phyloP scores from a whole-genome alignment of 2,888 invertebrate species.

The Andrena hattorfiana region DNA sequence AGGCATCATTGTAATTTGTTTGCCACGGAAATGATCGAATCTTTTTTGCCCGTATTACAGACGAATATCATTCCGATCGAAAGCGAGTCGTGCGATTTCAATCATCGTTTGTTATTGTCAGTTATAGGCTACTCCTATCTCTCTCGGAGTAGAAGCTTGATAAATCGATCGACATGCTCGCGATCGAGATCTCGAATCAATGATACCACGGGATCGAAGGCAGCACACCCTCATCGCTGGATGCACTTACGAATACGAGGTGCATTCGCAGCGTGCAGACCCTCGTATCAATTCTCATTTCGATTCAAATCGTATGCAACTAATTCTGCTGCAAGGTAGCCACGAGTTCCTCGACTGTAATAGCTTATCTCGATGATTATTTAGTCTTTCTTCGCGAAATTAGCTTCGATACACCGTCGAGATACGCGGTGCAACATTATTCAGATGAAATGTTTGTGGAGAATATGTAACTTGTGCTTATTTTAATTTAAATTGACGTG shows the following conservation, averaged over 20 bases:
- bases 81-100: constrained; percentile 38
- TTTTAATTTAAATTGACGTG: too few species aligned
- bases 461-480: not conserved
- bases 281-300: constrained; percentile 75
- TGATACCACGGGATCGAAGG: constrained; percentile 30
- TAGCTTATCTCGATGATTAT: constrained; percentile 38
- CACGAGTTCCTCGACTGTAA: constrained; percentile 41
- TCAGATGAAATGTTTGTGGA: not conserved
- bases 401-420: constrained; percentile 43
- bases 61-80: constrained; percentile 24
- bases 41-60: constrained; percentile 12
- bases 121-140: constrained; percentile 23
- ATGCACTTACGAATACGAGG: constrained; percentile 49
- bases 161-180: constrained; percentile 50
- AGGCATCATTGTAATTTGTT: constrained; percentile 2
- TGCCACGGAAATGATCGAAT: not conserved
- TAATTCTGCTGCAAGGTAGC: constrained; percentile 47
- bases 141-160: constrained; percentile 38
- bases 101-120: constrained; percentile 60
- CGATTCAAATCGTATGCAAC: constrained; percentile 75
- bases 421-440: not conserved
- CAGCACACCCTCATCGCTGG: constrained; percentile 44
- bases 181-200: constrained; percentile 59
- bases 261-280: constrained; percentile 39
- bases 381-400: constrained; percentile 41